Evolutionary conservation across 2,797 vertebrate species (phyloP).

Genomic region (Bufotes viridis): DNA sequence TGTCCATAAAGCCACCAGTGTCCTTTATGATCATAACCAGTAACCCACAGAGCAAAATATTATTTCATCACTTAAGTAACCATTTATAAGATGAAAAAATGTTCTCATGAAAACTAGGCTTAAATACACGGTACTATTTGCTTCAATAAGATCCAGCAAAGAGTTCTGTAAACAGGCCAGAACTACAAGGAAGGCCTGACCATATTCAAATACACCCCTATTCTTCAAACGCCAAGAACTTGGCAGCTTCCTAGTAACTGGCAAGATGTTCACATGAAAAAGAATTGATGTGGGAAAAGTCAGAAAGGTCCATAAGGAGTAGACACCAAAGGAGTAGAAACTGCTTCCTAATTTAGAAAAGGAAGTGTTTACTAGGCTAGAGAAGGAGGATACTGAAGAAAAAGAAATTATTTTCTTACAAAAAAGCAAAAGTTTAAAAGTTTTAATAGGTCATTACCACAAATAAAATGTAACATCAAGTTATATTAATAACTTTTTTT

Average conservation of each 20-base stretch:
- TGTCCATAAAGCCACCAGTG: no score
- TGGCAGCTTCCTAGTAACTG: constrained; percentile 34
- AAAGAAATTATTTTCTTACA: background rate
- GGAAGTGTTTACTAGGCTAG: background rate
- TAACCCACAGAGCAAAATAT: no score
- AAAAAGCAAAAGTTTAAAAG: background rate
- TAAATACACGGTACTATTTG: background rate
- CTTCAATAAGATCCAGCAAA: background rate
- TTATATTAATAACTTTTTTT: no score
- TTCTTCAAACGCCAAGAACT: constrained; percentile 1
- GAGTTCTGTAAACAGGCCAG: constrained; percentile 11
- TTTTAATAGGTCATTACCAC: no score
- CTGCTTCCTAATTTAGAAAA: background rate
- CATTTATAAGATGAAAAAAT: background rate
- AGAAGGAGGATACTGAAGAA: background rate
- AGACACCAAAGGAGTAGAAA: background rate
- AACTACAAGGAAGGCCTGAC: background rate
- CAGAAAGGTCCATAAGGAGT: background rate
- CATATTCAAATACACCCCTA: background rate
- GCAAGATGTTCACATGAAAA: background rate
- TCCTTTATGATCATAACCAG: no score
- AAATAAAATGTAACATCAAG: no score
- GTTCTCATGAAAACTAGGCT: background rate
- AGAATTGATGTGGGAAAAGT: constrained; percentile 40
- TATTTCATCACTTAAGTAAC: background rate